Conservation (phyloP, 2,113 vertebrate genomes). For the Felis chaus region DNA sequence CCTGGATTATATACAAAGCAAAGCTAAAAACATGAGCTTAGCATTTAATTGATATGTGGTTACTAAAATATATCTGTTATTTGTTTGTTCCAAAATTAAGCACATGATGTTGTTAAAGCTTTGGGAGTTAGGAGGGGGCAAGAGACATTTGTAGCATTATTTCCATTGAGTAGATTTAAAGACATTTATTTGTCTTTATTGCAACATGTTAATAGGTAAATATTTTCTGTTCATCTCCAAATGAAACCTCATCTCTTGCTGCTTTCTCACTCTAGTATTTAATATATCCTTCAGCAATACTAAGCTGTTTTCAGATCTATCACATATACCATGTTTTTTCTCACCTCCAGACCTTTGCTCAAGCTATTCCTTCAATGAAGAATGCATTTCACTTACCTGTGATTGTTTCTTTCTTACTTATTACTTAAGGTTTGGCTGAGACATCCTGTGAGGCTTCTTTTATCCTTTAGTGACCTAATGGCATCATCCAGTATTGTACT, state of each 20-base stretch:
- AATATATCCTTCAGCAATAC: background rate
- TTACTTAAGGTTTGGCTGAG: conserved; percentile 18
- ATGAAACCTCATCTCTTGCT: background rate
- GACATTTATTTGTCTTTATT: conserved; percentile 7
- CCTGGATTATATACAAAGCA: conserved; percentile 34
- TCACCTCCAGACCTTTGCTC: background rate
- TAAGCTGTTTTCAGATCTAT: background rate
- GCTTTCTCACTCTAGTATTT: background rate
- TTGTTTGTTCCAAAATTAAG: conserved; percentile 24
- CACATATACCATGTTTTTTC: background rate
- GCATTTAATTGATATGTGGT: background rate
- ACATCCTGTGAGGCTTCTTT: background rate
- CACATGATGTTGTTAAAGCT: background rate
- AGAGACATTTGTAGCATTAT: background rate
- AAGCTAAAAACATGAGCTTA: background rate
- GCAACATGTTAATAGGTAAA: background rate
- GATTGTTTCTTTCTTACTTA: conserved; percentile 18
- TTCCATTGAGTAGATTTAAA: background rate
- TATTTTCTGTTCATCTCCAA: conserved; percentile 16
- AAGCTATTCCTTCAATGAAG: background rate
- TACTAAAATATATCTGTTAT: background rate
- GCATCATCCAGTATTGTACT: background rate
- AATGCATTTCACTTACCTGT: background rate
- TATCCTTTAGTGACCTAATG: background rate
- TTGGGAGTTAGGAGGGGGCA: background rate